Conservation (phyloP, 2,888 invertebrate genomes). For the Gandaritis pyraliata region DNA sequence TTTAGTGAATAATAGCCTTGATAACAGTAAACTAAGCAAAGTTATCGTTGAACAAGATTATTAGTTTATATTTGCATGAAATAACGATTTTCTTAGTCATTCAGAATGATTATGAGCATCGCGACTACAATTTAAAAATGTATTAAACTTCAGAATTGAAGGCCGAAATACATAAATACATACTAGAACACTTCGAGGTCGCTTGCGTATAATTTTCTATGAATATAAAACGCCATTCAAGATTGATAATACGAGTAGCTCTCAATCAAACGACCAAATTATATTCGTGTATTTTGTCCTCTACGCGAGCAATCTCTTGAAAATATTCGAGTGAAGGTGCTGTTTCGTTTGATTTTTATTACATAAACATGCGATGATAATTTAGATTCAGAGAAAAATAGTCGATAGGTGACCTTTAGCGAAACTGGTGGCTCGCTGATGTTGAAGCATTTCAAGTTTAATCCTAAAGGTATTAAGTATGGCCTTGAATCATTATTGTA, state of each 20-base stretch:
- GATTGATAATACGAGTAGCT: slow-evolving; percentile 11
- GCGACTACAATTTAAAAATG: background rate
- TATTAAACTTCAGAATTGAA: slow-evolving; percentile 4
- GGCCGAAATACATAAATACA: slow-evolving; percentile 11
- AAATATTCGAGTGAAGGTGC: background rate
- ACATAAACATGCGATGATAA: background rate
- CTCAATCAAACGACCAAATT: slow-evolving; percentile 3
- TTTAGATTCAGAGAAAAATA: background rate
- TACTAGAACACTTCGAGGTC: slow-evolving; percentile 12
- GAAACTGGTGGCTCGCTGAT: slow-evolving; percentile 5
- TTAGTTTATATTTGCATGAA: slow-evolving; percentile 4
- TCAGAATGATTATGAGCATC: background rate
- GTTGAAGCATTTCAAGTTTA: slow-evolving; percentile 32
- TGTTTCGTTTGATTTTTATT: background rate
- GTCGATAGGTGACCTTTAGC: background rate
- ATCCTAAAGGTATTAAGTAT: slow-evolving; percentile 8
- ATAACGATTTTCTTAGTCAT: slow-evolving; percentile 4
- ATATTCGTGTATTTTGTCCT: slow-evolving; percentile 15
- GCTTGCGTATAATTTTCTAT: slow-evolving; percentile 17
- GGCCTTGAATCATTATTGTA: slow-evolving; percentile 15
- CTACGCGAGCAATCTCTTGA: background rate
- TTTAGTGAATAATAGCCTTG: slow-evolving; percentile 17
- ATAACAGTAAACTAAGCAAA: background rate
- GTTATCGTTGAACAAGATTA: background rate
- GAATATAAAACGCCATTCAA: slow-evolving; percentile 17